Percentiles rank a stretch among this genome's conserved stretches.
phyloP scores from a whole-genome alignment of 2,797 vertebrate species.

The Astyanax mexicanus region DNA sequence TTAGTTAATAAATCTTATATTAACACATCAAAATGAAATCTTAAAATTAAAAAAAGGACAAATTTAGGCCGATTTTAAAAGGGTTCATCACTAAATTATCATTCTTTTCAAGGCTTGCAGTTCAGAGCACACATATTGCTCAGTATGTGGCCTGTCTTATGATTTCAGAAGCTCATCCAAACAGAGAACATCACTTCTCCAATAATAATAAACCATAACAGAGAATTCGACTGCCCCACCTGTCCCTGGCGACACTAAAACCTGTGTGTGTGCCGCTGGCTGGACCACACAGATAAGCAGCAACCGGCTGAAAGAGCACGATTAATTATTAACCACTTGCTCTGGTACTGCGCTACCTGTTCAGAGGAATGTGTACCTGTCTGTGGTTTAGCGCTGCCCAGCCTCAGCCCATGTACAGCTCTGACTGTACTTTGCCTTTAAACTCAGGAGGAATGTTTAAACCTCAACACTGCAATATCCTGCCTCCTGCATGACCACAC shows the following conservation, averaged over 20 bases:
- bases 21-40: no score
- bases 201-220: background rate
- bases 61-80: no score
- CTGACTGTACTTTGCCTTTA: background rate
- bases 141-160: background rate
- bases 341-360: background rate
- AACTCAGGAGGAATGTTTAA: background rate
- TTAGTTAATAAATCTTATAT: no score
- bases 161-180: background rate
- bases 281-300: conserved; percentile 39
- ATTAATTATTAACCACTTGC: conserved; percentile 48
- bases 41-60: no score
- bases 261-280: background rate
- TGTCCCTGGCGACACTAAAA: background rate
- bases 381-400: conserved; percentile 19
- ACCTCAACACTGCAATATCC: background rate
- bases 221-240: background rate
- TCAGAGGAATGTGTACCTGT: conserved; percentile 21
- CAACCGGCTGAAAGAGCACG: conserved; percentile 16
- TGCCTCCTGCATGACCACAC: background rate
- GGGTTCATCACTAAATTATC: no score
- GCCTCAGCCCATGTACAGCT: background rate
- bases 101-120: conserved; percentile 19
- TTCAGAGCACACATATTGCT: conserved; percentile 23
- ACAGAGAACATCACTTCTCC: background rate